Conservation (phyloP, 2,113 vertebrate species). For the Scolopax mira region DNA sequence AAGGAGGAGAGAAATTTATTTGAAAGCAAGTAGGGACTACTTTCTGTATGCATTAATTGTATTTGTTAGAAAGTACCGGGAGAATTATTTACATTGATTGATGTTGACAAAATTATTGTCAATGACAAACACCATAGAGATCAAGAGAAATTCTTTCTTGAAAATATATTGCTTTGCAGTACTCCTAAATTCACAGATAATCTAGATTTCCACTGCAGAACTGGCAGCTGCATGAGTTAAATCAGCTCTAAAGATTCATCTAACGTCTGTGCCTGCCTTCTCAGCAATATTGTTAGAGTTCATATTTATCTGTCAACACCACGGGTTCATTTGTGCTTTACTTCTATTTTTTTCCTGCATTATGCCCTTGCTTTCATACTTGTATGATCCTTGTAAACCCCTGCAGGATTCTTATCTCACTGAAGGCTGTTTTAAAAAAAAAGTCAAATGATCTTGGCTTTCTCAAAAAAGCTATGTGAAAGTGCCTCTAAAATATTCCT, state of each 20-base stretch:
- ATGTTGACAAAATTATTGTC: not conserved
- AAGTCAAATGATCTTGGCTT: not conserved
- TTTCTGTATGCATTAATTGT: not conserved
- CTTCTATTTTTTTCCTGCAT: not conserved
- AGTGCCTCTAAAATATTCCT: not conserved
- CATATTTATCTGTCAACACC: conserved; percentile 10
- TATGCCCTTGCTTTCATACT: not conserved
- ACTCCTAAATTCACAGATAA: not conserved
- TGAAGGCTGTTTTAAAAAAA: not conserved
- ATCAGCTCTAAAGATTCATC: not conserved
- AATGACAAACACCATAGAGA: not conserved
- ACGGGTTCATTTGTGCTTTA: not conserved
- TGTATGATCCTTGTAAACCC: not conserved
- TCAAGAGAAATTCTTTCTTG: not conserved
- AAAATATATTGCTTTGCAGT: not conserved
- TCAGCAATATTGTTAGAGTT: conserved; percentile 1
- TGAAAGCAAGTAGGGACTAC: not conserved
- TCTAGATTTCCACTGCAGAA: not conserved
- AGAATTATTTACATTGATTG: not conserved
- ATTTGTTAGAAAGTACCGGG: not conserved
- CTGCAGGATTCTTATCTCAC: not conserved
- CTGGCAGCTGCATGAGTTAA: not conserved
- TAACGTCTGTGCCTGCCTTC: not conserved
- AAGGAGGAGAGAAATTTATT: not conserved
- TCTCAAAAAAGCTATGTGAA: not conserved